Conservation (phyloP, 2,113 vertebrate species). For the Theropithecus gelada region DNA sequence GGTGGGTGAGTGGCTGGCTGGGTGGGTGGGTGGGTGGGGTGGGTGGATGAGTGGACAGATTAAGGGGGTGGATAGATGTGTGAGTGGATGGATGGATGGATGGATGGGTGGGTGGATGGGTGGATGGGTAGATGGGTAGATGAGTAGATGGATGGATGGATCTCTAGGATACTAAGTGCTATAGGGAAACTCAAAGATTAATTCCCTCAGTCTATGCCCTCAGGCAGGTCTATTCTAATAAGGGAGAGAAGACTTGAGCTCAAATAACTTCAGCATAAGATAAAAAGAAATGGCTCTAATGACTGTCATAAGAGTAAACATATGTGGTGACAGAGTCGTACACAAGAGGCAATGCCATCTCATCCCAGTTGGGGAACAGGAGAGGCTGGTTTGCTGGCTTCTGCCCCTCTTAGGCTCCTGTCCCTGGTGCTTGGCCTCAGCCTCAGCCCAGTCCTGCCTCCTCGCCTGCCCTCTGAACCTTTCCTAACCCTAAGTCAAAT, state of each 20-base stretch:
- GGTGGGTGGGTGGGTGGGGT: fast-evolving
- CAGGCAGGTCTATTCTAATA: not conserved
- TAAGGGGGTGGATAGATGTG: too few relatives aligned
- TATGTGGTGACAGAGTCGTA: fast-evolving
- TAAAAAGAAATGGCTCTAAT: not conserved
- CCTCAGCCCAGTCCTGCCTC: not conserved
- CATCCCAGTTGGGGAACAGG: too few relatives aligned
- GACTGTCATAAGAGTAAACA: fast-evolving
- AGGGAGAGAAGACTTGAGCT: not conserved
- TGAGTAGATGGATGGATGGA: not conserved
- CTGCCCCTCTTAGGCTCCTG: too few relatives aligned
- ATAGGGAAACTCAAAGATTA: not conserved
- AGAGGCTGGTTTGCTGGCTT: not conserved
- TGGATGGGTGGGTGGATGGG: fast-evolving
- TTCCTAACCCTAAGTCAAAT: not conserved
- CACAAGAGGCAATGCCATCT: fast-evolving
- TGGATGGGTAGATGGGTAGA: fast-evolving
- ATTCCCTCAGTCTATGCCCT: not conserved
- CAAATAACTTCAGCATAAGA: not conserved
- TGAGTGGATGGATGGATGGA: fast-evolving
- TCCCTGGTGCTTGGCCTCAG: too few relatives aligned
- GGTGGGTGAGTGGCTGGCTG: fast-evolving
- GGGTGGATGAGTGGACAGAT: fast-evolving
- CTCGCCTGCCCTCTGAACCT: fast-evolving
- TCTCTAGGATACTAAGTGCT: not conserved